phyloP scores from a whole-genome alignment of 2,888 invertebrate genomes.

The Hemaris fuciformis region DNA sequence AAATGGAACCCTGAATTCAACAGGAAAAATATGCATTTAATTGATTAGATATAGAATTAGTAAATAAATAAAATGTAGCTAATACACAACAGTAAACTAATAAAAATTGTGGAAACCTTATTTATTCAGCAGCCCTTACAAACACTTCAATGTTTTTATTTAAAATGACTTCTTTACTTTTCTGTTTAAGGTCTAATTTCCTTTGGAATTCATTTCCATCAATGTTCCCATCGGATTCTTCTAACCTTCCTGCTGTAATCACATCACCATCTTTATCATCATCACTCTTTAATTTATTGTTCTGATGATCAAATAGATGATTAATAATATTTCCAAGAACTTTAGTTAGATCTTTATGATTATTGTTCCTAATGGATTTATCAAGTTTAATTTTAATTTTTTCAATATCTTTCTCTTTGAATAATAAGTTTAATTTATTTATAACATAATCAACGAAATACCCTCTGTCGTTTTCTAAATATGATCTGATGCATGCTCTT shows the following conservation, averaged over 20 bases:
- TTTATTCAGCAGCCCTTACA: background rate
- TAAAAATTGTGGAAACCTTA: background rate
- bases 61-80: too few species aligned
- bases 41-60: too few species aligned
- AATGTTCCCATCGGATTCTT: background rate
- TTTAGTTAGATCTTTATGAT: background rate
- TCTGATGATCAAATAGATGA: too few species aligned
- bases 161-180: background rate
- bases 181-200: background rate
- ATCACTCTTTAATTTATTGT: background rate
- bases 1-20: too few species aligned
- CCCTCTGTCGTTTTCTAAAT: background rate
- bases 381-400: background rate
- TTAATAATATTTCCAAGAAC: background rate
- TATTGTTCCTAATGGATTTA: background rate
- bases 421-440: background rate
- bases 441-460: background rate
- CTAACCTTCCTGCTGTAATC: background rate
- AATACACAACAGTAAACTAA: background rate
- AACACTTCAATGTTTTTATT: conserved; percentile 2
- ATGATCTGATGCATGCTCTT: background rate
- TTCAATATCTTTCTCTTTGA: background rate
- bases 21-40: too few species aligned
- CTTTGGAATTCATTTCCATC: background rate
- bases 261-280: background rate